Evolutionary conservation across 1,140 invertebrate species (phyloP).

Genomic region (Drosophila azteca): DNA sequence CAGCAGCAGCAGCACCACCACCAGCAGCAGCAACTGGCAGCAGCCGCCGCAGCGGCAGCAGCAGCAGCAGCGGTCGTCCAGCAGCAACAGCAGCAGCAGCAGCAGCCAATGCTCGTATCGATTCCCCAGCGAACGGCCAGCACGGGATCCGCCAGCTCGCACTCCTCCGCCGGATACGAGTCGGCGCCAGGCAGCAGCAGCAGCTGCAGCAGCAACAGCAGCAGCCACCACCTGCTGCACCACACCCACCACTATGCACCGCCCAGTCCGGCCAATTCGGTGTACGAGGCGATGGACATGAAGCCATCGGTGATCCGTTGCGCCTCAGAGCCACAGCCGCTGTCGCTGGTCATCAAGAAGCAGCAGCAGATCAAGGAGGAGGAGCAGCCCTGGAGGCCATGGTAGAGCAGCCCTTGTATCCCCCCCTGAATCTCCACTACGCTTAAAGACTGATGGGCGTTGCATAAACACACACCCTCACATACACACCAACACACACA

Average conservation of each 20-base stretch:
- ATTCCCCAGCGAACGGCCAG: slow-evolving; percentile 89
- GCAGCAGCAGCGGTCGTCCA: slow-evolving; percentile 84
- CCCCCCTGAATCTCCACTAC: slow-evolving; percentile 47
- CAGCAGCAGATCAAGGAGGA: slow-evolving; percentile 82
- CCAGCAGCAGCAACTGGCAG: slow-evolving; percentile 42
- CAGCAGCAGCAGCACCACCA: slow-evolving; percentile 84
- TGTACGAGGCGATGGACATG: slow-evolving; percentile 81
- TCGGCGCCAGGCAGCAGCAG: slow-evolving; percentile 67
- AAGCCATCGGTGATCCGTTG: slow-evolving; percentile 83
- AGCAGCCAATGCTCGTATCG: slow-evolving; percentile 88
- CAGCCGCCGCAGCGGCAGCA: slow-evolving; percentile 77
- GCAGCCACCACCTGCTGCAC: slow-evolving; percentile 32
- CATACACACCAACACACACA: slow-evolving; percentile 22
- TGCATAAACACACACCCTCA: slow-evolving; percentile 35
- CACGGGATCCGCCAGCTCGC: slow-evolving; percentile 87
- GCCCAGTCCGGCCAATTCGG: slow-evolving; percentile 80
- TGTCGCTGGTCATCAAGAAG: slow-evolving; percentile 87
- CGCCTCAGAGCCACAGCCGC: slow-evolving; percentile 86
- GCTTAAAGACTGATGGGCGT: slow-evolving; percentile 76
- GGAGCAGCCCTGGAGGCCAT: slow-evolving; percentile 88
- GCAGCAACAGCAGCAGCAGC: slow-evolving; percentile 85
- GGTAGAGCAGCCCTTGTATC: slow-evolving; percentile 85
- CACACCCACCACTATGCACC: slow-evolving; percentile 75
- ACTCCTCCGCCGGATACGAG: slow-evolving; percentile 84
- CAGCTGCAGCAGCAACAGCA: slow-evolving; percentile 51